Percentiles rank a stretch among this genome's conserved stretches.
Evolutionary conservation across 2,888 invertebrate species (phyloP).

Genomic region (Ptycholaimellus sp.): DNA sequence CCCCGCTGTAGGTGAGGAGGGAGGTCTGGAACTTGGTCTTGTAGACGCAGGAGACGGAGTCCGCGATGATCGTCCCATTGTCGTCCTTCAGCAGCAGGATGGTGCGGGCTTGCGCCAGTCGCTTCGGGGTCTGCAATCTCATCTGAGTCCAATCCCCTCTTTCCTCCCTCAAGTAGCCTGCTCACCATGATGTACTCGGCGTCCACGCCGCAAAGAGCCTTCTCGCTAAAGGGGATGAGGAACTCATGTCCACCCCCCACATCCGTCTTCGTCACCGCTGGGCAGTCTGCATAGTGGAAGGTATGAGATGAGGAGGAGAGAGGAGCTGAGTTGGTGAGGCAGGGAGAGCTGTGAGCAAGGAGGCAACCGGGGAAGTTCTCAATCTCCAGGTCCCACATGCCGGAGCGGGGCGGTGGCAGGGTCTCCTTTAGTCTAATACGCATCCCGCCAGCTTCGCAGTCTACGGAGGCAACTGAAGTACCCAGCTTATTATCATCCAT

Average conservation of each 20-base stretch:
- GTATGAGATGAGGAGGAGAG: too few relatives aligned
- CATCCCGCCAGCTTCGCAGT: slow-evolving; percentile 3
- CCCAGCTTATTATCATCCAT: too few relatives aligned
- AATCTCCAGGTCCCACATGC: slow-evolving; percentile 5
- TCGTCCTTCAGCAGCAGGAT: slow-evolving; percentile 4
- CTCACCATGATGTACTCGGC: slow-evolving; percentile 1
- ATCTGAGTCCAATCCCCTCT: too few relatives aligned
- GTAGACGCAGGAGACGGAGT: slow-evolving; percentile 6
- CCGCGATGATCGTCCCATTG: slow-evolving; percentile 5
- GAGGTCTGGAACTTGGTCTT: slow-evolving; percentile 4
- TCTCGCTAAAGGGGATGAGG: slow-evolving; percentile 2
- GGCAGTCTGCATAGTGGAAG: too few relatives aligned
- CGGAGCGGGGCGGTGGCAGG: slow-evolving; percentile 2
- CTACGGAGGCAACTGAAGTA: too few relatives aligned
- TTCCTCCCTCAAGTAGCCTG: too few relatives aligned
- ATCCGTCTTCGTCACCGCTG: slow-evolving; percentile 1
- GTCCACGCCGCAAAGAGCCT: slow-evolving; percentile 4
- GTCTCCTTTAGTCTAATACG: slow-evolving; percentile 2
- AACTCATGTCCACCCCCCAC: slow-evolving; percentile 5
- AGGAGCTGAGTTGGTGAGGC: too few relatives aligned
- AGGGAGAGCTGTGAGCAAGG: too few relatives aligned
- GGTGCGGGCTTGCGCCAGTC: slow-evolving; percentile 3
- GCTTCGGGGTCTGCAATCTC: slow-evolving; percentile 4
- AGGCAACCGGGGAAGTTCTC: slow-evolving; percentile 3
- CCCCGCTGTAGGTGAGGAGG: slow-evolving; percentile 3